Evolutionary conservation across 2,888 invertebrate genomes (phyloP).

Genomic region (Gandaritis pyraliata): DNA sequence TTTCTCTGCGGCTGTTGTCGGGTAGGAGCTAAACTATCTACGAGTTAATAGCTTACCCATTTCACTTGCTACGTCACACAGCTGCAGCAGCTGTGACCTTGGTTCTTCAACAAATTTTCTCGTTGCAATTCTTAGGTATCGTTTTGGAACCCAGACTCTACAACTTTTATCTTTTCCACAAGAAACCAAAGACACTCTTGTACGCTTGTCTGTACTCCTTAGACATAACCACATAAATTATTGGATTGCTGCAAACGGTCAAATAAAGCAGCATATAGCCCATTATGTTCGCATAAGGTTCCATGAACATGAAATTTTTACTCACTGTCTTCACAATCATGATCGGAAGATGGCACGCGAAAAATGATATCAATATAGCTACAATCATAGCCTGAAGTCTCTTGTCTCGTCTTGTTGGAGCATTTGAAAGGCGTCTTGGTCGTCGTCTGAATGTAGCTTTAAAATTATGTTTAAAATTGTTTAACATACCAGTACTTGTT

Average conservation of each 20-base stretch:
- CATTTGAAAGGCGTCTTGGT: constrained; percentile 3
- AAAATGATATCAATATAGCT: constrained; percentile 31
- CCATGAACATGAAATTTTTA: neutral
- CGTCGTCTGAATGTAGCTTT: constrained; percentile 17
- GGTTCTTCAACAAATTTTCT: no score
- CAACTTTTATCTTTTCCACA: constrained; percentile 6
- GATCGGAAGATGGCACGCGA: constrained; percentile 33
- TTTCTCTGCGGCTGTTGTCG: no score
- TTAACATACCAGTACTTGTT: constrained; percentile 1
- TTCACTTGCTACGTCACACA: no score
- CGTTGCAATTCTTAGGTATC: no score
- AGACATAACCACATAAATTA: constrained; percentile 38
- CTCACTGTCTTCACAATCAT: constrained; percentile 22
- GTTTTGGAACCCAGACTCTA: neutral
- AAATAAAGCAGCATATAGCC: constrained; percentile 28
- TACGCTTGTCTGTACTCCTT: constrained; percentile 40
- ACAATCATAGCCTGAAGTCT: constrained; percentile 34
- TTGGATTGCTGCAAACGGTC: constrained; percentile 32
- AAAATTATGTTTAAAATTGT: constrained; percentile 18
- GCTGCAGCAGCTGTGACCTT: no score
- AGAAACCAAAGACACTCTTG: constrained; percentile 18
- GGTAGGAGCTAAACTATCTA: no score
- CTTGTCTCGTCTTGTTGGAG: constrained; percentile 34
- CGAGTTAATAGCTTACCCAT: no score
- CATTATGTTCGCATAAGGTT: constrained; percentile 25